Conservation (phyloP, 2,888 invertebrate species). For the Xestia ashworthii region DNA sequence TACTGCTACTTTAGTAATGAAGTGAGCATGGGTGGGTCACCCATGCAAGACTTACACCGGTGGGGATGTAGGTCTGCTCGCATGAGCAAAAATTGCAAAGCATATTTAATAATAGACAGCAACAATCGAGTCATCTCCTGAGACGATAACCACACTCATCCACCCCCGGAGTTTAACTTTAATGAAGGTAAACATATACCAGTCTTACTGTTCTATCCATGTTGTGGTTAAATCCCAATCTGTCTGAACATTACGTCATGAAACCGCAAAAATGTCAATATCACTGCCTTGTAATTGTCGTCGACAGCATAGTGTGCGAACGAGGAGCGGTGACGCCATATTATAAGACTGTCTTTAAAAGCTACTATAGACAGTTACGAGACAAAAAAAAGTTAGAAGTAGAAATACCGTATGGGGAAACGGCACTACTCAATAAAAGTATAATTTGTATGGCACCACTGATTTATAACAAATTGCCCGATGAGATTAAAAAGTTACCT, state of each 20-base stretch:
- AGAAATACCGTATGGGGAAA: no score
- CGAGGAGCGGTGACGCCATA: not conserved
- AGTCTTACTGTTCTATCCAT: not conserved
- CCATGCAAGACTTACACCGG: not conserved
- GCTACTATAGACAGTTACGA: no score
- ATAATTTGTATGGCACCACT: no score
- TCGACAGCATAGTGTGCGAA: not conserved
- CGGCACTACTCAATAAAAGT: no score
- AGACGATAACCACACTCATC: not conserved
- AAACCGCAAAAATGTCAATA: not conserved
- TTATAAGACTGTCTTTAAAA: no score
- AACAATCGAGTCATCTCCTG: slow-evolving; percentile 3
- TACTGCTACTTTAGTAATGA: slow-evolving; percentile 6
- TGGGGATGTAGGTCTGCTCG: slow-evolving; percentile 14
- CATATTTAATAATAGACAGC: not conserved
- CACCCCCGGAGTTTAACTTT: not conserved
- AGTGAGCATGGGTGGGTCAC: not conserved
- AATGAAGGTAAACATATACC: slow-evolving; percentile 2
- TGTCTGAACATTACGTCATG: not conserved
- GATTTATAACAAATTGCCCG: no score
- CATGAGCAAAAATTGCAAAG: slow-evolving; percentile 1
- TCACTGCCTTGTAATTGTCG: not conserved
- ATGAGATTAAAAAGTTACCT: no score
- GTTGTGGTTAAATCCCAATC: not conserved
- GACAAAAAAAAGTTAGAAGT: no score